Evolutionary conservation across 2,113 vertebrate genomes (phyloP), one percentile per base, ranked within the genome.

Genomic region (Tichodroma muraria): DNA sequence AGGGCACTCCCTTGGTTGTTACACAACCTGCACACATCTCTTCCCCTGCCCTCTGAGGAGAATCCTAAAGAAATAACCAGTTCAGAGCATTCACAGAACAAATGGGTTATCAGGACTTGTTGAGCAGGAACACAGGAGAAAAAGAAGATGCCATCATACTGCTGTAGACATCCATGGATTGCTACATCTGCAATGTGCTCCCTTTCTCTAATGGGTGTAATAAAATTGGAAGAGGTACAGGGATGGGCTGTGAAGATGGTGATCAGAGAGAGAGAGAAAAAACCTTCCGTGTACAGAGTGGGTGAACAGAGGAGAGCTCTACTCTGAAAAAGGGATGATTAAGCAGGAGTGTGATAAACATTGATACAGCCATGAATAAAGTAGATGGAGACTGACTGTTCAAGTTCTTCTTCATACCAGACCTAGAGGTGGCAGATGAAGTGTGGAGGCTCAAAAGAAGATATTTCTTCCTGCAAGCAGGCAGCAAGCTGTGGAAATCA

Each of bases 401-500:
- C 44, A 54, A 31, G 73, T 83, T 75, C 56, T 66, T 78, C 66
- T 85, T 92, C 73, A 10, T 70, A 20, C 30, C 65, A 88, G 66
- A 60, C 66, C 63, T 69, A 22, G 37, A 80, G 86, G 72, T 11
- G 38, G 80, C 68, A 73, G 72, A 85, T 94, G 91, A 95, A 94
- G 80, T 68, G 91, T 81, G 94, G 68, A 92, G 69, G 92, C 81
- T 93, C n/a, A 6, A 24, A 73, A 88, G 78, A 53, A 45, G 84
- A 44, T 66, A 87, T 44, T 91, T 93, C 57, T 93, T 89, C 60
- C 53, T 25, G 49, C 61, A 76, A 82, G 70, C 23, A 2, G 68
- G 80, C 89, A 96, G 87, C 0, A n/a, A 89, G 93, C 87, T 95
- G 93, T 83, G 80, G 89, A 90, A 88, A 77, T 93, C 71, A 40